These are phyloP conservation scores for Mizuhopecten yessoensis DNA, from an alignment of 1,140 invertebrate species.

Conservation along the genomic window DNA sequence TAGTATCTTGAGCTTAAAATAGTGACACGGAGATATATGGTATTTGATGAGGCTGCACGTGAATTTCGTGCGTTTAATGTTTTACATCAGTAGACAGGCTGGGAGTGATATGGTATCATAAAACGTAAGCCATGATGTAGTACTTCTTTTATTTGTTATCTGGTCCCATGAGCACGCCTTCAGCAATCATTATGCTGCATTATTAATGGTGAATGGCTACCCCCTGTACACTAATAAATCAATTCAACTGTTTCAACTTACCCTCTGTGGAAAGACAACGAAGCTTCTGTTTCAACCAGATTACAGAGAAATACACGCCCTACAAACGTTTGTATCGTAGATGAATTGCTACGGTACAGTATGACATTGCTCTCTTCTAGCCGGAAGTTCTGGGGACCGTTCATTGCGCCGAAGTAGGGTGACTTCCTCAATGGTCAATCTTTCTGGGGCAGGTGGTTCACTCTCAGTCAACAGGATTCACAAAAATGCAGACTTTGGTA, in stretches of 20 bases:
- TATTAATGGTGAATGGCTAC: not conserved
- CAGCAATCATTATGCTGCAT: not conserved
- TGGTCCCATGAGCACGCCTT: conserved; percentile 42
- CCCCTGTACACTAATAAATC: not conserved
- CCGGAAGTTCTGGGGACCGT: conserved; percentile 76
- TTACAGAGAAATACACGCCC: conserved; percentile 23
- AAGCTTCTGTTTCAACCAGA: not conserved
- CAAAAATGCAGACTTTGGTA: conserved; percentile 78
- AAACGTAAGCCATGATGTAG: too few relatives aligned
- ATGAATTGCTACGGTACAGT: conserved; percentile 43
- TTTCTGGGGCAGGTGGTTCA: conserved; percentile 69
- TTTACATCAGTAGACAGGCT: too few relatives aligned
- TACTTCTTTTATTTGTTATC: conserved; percentile 5
- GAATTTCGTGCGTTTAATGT: too few relatives aligned
- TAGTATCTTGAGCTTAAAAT: too few relatives aligned
- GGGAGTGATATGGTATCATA: too few relatives aligned
- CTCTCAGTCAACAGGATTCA: conserved; percentile 62
- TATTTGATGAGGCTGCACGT: too few relatives aligned
- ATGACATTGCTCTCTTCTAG: conserved; percentile 70
- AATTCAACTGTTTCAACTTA: not conserved
- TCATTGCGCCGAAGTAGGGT: conserved; percentile 73
- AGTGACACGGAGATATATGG: too few relatives aligned
- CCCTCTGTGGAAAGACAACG: not conserved
- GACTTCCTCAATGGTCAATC: conserved; percentile 77
- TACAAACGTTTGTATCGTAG: conserved; percentile 40